Evolutionary conservation across 2,113 vertebrate genomes (phyloP), one percentile per base, ranked within the genome.

Genomic region (Thermophis baileyi): DNA sequence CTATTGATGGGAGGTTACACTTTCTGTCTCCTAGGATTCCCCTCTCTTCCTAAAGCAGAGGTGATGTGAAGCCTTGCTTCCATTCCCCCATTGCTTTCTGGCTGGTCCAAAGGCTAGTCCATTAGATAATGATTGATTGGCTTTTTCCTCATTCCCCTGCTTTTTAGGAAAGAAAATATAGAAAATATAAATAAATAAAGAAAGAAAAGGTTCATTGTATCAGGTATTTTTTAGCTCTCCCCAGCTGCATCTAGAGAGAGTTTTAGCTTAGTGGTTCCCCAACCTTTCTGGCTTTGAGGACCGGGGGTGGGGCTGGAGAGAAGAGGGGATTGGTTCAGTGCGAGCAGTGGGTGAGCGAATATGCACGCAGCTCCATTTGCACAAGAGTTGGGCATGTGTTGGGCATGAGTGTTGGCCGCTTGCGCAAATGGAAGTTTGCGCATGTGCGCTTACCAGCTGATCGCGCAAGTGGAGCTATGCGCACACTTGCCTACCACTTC

Each of bases 381-480:
- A 63, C 4, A 4, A 69, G 30, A n/a, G 30, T 69, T 69, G 60
- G 30, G 1, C 57, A 63, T 30, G 60, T 63, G 60, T 30, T 30
- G 60, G 60, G 12, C 60, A 69, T 12, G 30, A n/a, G 60, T 69
- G 30, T 30, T 30, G 1, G 11, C 4, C 27, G 1, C 27, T 63
- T 63, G 27, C 1, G 11, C 60, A n/a, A 57, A 9, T 25, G 55
- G 55, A 57, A 24, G 7, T 57, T 57, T 2, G 24, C 1, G 22
- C 57, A 63, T 63, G 10, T 63, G 60, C 10, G 10, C 27, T 63
- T 1, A 25, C 60, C 3, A 0, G 11, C 27, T 63, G 11, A 11
- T 63, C 0, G 0, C 4, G 0, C 30, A 63, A n/a, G 60, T 14
- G 1, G 60, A n/a, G 30, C 4, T 63, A 14, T 12, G 30, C 0